Evolutionary conservation across 2,797 vertebrate species (phyloP), one percentile per base, ranked within the genome.

Genomic region (Hyperoplus lanceolatus): DNA sequence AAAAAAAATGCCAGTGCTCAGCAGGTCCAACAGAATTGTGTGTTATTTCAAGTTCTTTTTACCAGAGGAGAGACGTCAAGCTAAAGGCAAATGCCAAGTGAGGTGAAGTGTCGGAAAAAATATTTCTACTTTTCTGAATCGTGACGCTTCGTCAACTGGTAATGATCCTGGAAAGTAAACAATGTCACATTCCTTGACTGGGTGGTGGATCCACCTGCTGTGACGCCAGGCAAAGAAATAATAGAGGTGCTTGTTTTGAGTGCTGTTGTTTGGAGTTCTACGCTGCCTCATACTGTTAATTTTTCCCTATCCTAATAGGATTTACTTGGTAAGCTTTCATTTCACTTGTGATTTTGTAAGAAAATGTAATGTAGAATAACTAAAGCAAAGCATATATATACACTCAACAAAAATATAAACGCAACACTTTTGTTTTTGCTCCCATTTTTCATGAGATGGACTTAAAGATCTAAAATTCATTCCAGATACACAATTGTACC

Each of bases 111-210:
- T 14, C 29, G 42, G 5, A 21, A 49, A 54, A 49, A 18, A 53
- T 10, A 54, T 13, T 6, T n/a, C 42, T 11, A 10, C n/a, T n/a
- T 46, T 10, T 29, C 41, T 45, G 5, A 9, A 43, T n/a, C 42
- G 8, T 53, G 29, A 29, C 29, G 29, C 29, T 29, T 29, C 29
- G 29, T 29, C 9, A 61, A 1, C 39, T 14, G 50, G 45, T 41
- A 53, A 12, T 9, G 46, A 79, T 39, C 8, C 13, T 15, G 38
- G 59, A 72, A 49, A 41, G 38, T 63, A 54, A 83, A 69, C 49
- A 58, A 50, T 11, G 39, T 6, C 8, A 8, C 57, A 56, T 48
- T 51, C 41, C 66, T 5, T 45, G 18, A 41, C 4, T 0, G 46
- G 13, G 43, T 46, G 59, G 16, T 14, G 42, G 53, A 45, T 50